Evolutionary conservation across 1,140 invertebrate genomes (phyloP), one percentile per base, ranked within the genome.

Genomic region (Daktulosphaira vitifoliae): DNA sequence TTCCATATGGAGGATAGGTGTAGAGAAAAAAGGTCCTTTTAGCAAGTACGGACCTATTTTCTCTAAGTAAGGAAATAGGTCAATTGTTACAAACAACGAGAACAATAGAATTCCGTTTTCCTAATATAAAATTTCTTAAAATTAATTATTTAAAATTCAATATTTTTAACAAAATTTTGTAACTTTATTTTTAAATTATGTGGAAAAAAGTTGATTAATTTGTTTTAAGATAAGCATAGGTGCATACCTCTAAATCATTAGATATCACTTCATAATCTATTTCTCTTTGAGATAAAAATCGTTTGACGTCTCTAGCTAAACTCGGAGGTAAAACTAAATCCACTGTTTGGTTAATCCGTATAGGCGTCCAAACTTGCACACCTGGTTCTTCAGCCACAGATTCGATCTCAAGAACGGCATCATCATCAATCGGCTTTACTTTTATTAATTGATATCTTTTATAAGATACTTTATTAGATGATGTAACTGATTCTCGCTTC

Each of bases 251-350:
- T 67, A 90, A 78, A 73, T 90, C 85, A 65, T 82, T 80, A 71
- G 88, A 85, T 39, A 89, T 72, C 1, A 89, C 79, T 52, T 81
- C 79, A 69, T 81, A 85, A 25, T 82, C 77, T 9, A 89, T 82
- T 33, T 80, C 79, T 59, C 79, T 78, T 7, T 81, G 78, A 44
- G 79, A 78, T 1, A 90, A 72, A 59, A 82, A 81, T 26, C 81
- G 79, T 70, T 84, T 82, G 0, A 88, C 76, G 46, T 85, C 81
- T 0, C 74, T 71, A 2, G 83, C 69, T 39, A 84, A 74, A 38
- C 82, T 80, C 8, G 85, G 84, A 2, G 85, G 81, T 18, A 88
- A 79, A 22, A 90, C 77, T 1, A 89, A 74, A 70, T 90, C 87
- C 0, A 84, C 82, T 18, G 83, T 80, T 37, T 82, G 77, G 67